Evolutionary conservation across 2,888 invertebrate species (phyloP), one percentile per base, ranked within the genome.

Genomic region (Acleris sparsana): DNA sequence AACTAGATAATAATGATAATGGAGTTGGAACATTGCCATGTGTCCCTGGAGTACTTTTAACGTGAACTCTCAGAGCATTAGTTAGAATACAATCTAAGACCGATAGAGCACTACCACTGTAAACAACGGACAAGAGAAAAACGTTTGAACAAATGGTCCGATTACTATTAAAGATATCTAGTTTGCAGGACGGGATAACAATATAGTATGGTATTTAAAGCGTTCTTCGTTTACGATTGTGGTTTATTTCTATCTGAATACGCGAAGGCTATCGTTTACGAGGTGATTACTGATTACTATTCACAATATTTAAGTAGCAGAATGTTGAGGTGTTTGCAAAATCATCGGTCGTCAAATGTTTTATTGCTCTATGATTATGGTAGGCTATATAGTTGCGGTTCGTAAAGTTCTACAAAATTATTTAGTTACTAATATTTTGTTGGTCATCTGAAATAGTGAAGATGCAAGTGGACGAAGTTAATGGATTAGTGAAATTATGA

Each of bases 271-370:
- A 53, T 49, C 25, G 59, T 64, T 64, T 53, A 65, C 55, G 65
- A 65, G 55, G 55, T 51, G 53, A 65, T 65, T 56, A 65, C 65
- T 56, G 65, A 65, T 65, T 44, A 65, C 60, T 46, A 25, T 60
- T 60, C 43, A 49, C 53, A 56, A 51, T 56, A 33, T 44, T 49
- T 49, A 60, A 61, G 65, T 61, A 65, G 60, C 60, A 58, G 39
- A 65, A 51, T 60, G 44, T 60, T 53, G 18, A 33, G 33, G 60
- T 52, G 49, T 60, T 60, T 64, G 53, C 59, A 20, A 60, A 56
- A 56, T 56, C 49, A 65, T 61, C 55, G 60, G 60, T 61, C 65
- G 33, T 65, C 55, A 65, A 60, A 51, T 51, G 17, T 65, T 53
- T 61, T 61, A 65, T 52, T 51, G 44, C 64, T 33, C 56, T 18